Evolutionary conservation across 2,888 invertebrate genomes (phyloP).

Genomic region (Meteorus colon): DNA sequence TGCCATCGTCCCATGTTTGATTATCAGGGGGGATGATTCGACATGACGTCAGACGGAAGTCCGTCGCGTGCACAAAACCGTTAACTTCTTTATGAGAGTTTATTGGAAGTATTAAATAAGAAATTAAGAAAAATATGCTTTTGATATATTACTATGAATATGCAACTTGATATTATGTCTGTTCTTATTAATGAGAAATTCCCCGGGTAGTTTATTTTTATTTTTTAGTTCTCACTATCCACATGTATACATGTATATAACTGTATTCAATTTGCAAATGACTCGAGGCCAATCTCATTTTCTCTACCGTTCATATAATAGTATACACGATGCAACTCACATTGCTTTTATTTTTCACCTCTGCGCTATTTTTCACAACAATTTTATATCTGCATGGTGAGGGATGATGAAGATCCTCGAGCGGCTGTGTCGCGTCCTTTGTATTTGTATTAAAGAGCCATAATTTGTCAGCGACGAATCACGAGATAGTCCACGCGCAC

Average conservation of each 20-base stretch:
- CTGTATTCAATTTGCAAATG: constrained; percentile 47
- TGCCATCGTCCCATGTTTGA: not conserved
- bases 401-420: constrained; percentile 10
- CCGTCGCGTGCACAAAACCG: constrained; percentile 49
- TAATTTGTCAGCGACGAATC: constrained; percentile 11
- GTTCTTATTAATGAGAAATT: constrained; percentile 54
- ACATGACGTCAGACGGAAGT: constrained; percentile 35
- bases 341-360: not conserved
- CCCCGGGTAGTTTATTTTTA: constrained; percentile 12
- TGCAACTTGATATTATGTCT: constrained; percentile 53
- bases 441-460: constrained; percentile 19
- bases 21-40: constrained; percentile 21
- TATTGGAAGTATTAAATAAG: constrained; percentile 48
- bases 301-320: not conserved
- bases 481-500: not conserved
- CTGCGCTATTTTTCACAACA: not conserved
- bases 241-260: not conserved
- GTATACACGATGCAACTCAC: not conserved
- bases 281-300: constrained; percentile 48
- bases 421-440: not conserved
- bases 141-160: constrained; percentile 54
- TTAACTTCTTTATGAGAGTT: constrained; percentile 47
- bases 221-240: not conserved
- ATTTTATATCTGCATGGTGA: not conserved
- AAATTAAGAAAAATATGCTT: constrained; percentile 3